Evolutionary conservation across 1,140 invertebrate species (phyloP), one percentile per base, ranked within the genome.

Genomic region (Lanistes nyassanus): DNA sequence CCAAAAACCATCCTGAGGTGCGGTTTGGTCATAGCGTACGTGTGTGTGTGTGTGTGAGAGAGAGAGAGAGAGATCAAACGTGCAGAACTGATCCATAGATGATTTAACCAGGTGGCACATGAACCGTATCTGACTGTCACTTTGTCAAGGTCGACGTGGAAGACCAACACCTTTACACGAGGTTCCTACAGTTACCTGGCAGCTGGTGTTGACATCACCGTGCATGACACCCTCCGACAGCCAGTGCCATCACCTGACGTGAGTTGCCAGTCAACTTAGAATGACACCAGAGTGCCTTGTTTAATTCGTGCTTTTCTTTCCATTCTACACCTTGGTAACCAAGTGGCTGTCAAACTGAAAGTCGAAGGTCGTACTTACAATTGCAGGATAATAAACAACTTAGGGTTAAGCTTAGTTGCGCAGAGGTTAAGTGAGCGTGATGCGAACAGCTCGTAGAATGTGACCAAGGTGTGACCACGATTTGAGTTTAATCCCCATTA

Each of bases 161-260:
- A 72, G 34, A 34, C 19, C 37, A 72, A 72, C 55, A 31, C 55
- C 5, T 72, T 60, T 37, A 29, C 60, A 3, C 70, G 2, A 26
- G 70, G 70, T 19, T 26, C 55, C 31, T 72, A 72, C 70, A 72
- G 70, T 37, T 72, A 72, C 70, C 53, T 72, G 13, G 29, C 70
- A 6, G 34, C 23, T 3, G 31, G 56, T 31, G 56, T 72, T 55
- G 37, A 72, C 47, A 53, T 56, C 19, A 23, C 23, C 5, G 13
- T 39, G 13, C 70, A 72, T 36, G 56, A 58, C 26, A 55, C 60
- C 11, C 70, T 72, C 16, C 39, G 55, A 23, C 5, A 21, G 19
- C 70, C 70, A 0, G 36, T 72, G 36, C 70, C 70, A 9, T 58
- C 70, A 19, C 21, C 34, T 9, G 51, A 72, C 55, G 70, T 72